Evolutionary conservation across 2,113 vertebrate genomes (phyloP), one percentile per base, ranked within the genome.

Genomic region (Mola mola): DNA sequence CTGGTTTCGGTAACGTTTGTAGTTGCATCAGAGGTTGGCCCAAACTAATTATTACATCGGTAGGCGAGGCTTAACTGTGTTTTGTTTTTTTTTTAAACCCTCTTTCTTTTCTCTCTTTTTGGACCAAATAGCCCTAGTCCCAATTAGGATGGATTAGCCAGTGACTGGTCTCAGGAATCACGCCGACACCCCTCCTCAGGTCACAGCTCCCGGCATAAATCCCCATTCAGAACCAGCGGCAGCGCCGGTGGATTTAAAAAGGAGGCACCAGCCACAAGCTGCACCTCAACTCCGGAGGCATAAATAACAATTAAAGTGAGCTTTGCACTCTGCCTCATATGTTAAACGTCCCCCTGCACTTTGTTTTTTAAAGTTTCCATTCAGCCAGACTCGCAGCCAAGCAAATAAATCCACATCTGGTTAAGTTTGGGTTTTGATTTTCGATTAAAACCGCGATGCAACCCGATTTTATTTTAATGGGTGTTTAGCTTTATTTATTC

Each of bases 321-420:
- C 58, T 90, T 55, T 73, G 24, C 62, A 71, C 84, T 87, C 81
- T 86, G 79, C 65, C 81, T 88, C 81, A 79, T 65, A 59, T 75
- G 81, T 25, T 65, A 44, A 26, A 70, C 12, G 52, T 72, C 17
- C 53, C 46, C 22, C 72, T 15, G 49, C 75, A 22, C 55, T 50
- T 25, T 44, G 60, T 26, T 67, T 62, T 65, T 66, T 79, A 90
- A 87, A 85, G 82, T 79, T 91, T 89, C 88, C 88, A 90, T 89
- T 82, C 86, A 85, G 69, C 16, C 72, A 69, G 57, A 79, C 26
- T 78, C 74, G n/a, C n/a, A n/a, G n/a, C n/a, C n/a, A n/a, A n/a
- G n/a, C 72, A 86, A 68, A 80, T 89, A 88, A 66, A 74, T 87
- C 86, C 92, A 92, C 93, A 92, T 92, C 91, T 93, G 93, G 81